Evolutionary conservation across 2,113 vertebrate genomes (phyloP), one percentile per base, ranked within the genome.

Genomic region (Brevimyrus niger): DNA sequence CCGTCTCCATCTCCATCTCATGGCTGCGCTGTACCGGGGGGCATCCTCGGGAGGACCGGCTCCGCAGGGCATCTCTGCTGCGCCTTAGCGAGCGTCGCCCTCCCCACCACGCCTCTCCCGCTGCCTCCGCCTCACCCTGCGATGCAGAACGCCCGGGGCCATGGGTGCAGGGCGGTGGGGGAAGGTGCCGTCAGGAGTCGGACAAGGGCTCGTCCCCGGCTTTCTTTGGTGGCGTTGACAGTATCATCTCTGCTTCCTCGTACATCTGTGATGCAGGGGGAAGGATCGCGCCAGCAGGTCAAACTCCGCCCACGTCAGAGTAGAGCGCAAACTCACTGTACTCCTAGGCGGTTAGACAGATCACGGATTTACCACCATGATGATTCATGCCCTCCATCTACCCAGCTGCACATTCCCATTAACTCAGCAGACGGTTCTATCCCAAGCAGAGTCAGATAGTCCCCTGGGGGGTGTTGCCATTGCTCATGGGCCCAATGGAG

Each of bases 141-240:
- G 2, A 58, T n/a, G 21, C 55, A 58, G 55, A n/a, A 15, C 65
- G 35, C 0, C 11, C 4, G 65, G 65, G 65, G 65, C 27, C 69
- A 17, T 38, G 31, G 31, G 13, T 38, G 69, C 27, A 17, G 17
- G 69, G 69, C 31, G 31, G 31, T 2, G 31, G 69, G 65, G 69
- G 69, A 5, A 31, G 3, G 11, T 8, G n/a, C 27, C 11, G 15
- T 27, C 76, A 58, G 55, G 55, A 76, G 46, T 83, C 47, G 11
- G 31, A 9, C 47, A 2, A 23, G 44, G 31, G 0, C 46, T 90
- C 17, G 88, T 94, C 94, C 0, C 92, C 90, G 90, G 93, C 92
- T 82, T 94, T 95, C 89, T 95, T 96, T 23, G 91, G 89, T 3
- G 95, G 91, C 38, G 89, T 89, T 90, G 95, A 95, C 90, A 97